A percentile compares a stretch with the other conserved stretches of the same genome.
phyloP scores from a whole-genome alignment of 2,113 vertebrate species.

The Regulus satrapa region DNA sequence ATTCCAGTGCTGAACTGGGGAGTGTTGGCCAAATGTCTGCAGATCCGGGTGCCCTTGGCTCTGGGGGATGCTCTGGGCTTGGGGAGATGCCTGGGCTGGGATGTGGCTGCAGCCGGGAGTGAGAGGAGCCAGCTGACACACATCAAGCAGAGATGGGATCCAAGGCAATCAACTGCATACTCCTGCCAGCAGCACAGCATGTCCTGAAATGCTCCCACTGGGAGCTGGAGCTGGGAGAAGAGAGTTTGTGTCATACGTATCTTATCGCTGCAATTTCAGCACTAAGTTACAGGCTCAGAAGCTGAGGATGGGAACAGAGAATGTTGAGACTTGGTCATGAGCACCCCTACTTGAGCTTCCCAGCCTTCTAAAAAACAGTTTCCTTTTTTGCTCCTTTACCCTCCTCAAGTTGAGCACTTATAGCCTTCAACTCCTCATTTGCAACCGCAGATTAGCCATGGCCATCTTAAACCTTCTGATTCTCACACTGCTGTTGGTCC shows the following conservation, averaged over 20 bases:
- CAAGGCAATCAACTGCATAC: fast-evolving
- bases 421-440: not conserved
- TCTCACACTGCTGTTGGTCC: not conserved
- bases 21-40: fast-evolving
- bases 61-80: not conserved
- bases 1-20: not conserved
- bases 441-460: not conserved
- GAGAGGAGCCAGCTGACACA: not conserved
- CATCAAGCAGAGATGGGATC: not conserved
- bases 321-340: fast-evolving
- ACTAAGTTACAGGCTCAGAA: not conserved
- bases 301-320: not conserved
- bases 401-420: not conserved
- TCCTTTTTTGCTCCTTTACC: not conserved
- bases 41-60: not conserved
- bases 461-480: not conserved
- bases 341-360: not conserved
- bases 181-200: not conserved
- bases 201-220: not conserved
- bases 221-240: not conserved
- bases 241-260: fast-evolving
- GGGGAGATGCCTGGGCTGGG: fast-evolving
- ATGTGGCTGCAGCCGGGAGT: fast-evolving
- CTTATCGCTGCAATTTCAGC: not conserved
- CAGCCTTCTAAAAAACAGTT: not conserved